Evolutionary conservation across 2,797 vertebrate genomes (phyloP).

Genomic region (Halcyon leucocephala): DNA sequence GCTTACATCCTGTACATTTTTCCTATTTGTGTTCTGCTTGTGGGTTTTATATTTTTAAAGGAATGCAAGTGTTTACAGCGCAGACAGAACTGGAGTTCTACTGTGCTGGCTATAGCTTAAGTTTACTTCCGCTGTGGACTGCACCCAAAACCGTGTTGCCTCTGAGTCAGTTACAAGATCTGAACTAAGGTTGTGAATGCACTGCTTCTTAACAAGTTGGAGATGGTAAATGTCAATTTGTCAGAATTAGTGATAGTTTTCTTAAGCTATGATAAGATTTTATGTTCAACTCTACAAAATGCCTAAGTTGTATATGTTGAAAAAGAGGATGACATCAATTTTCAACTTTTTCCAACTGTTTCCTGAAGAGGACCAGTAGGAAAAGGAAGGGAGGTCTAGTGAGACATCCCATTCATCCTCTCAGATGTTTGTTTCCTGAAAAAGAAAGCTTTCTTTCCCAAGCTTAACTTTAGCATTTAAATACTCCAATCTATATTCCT

Average conservation of each 20-base stretch:
- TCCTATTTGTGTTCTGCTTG: not conserved
- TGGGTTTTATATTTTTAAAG: not conserved
- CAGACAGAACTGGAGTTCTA: not conserved
- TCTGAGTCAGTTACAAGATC: not conserved
- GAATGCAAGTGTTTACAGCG: not conserved
- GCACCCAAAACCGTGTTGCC: not conserved
- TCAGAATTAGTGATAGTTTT: not conserved
- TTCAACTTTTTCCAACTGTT: not conserved
- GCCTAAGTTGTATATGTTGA: rapidly evolving
- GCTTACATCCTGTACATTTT: not conserved
- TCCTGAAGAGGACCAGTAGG: not conserved
- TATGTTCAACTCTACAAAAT: not conserved
- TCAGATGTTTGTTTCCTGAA: not conserved
- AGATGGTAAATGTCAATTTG: not conserved
- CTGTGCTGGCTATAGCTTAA: not conserved
- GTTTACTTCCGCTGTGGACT: not conserved
- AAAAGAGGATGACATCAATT: not conserved
- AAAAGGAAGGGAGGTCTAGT: not conserved
- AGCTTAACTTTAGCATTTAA: not conserved
- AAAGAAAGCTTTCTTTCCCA: not conserved
- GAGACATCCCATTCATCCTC: not conserved
- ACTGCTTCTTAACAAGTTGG: not conserved
- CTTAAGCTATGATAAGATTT: not conserved
- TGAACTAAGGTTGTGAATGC: not conserved
- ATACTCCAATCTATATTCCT: not conserved